Percentiles rank a stretch among this genome's conserved stretches.
phyloP scores from a whole-genome alignment of 2,113 vertebrate genomes.

The Thymallus thymallus region DNA sequence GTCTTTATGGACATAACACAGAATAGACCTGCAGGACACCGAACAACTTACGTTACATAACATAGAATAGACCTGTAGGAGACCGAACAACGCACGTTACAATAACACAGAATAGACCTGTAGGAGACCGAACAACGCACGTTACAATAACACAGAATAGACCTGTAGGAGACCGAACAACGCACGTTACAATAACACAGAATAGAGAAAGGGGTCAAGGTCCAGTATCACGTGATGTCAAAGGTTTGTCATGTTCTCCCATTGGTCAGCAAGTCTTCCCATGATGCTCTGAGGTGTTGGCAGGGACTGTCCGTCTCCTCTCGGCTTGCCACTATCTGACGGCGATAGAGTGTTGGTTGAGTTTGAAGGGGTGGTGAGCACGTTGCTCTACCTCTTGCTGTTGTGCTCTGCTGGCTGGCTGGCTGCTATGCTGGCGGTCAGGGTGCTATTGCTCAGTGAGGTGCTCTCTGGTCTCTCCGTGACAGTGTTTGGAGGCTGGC shows the following conservation, averaged over 20 bases:
- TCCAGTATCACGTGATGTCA: constrained; percentile 32
- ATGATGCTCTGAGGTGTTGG: constrained; percentile 38
- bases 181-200: constrained; percentile 18
- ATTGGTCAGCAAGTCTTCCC: constrained; percentile 44
- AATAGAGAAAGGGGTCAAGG: background rate
- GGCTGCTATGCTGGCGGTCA: too few relatives aligned
- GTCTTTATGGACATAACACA: too few relatives aligned
- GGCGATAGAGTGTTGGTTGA: constrained; percentile 33
- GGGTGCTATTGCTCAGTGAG: constrained; percentile 93
- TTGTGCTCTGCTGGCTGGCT: constrained; percentile 24
- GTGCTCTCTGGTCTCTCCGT: constrained; percentile 92
- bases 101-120: constrained; percentile 14
- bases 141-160: constrained; percentile 19
- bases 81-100: constrained; percentile 18
- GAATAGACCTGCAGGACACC: constrained; percentile 40
- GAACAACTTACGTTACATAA: too few relatives aligned
- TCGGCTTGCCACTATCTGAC: constrained; percentile 16
- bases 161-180: constrained; percentile 43
- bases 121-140: constrained; percentile 32
- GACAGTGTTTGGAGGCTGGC: constrained; percentile 88
- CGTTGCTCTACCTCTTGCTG: constrained; percentile 62
- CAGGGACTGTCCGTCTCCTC: constrained; percentile 46
- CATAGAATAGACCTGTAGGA: constrained; percentile 74
- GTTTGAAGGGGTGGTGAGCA: constrained; percentile 33
- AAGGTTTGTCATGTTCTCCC: constrained; percentile 52